Evolutionary conservation across 2,888 invertebrate species (phyloP).

Genomic region (Agonopterix subpropinquella): DNA sequence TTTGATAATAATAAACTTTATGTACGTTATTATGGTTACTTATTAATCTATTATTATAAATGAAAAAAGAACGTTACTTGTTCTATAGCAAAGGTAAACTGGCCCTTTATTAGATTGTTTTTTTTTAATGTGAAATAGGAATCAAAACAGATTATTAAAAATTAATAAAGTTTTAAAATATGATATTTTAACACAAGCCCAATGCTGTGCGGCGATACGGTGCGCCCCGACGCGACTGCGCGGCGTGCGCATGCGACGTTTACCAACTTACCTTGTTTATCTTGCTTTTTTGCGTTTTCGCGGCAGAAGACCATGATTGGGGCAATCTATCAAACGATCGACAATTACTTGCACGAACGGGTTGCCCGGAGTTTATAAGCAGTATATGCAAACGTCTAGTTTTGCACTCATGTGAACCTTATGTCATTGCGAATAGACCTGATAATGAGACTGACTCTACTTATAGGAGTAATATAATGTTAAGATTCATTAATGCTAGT

Average conservation of each 20-base stretch:
- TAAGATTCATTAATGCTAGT: no score
- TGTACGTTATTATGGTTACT: neutral
- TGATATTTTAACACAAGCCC: constrained; percentile 24
- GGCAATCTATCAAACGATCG: constrained; percentile 2
- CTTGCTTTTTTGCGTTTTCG: constrained; percentile 24
- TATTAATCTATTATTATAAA: no score
- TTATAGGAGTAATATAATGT: no score
- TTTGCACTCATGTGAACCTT: no score
- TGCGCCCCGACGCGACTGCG: constrained; percentile 43
- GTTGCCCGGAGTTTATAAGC: neutral
- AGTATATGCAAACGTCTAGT: no score
- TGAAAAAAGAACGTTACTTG: no score
- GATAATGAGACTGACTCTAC: no score
- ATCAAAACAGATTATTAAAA: no score
- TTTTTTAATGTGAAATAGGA: no score
- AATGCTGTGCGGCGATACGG: constrained; percentile 30
- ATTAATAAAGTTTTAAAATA: neutral
- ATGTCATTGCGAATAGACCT: no score
- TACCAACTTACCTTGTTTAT: constrained; percentile 31
- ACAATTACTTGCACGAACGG: constrained; percentile 12
- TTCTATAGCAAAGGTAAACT: no score
- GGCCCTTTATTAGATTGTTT: no score
- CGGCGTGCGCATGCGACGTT: constrained; percentile 18
- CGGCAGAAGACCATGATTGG: constrained; percentile 16
- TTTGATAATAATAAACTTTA: neutral